A percentile compares a stretch with the other conserved stretches of the same genome.
Evolutionary conservation across 2,888 invertebrate genomes (phyloP).

Genomic region (Drosophila conformis): DNA sequence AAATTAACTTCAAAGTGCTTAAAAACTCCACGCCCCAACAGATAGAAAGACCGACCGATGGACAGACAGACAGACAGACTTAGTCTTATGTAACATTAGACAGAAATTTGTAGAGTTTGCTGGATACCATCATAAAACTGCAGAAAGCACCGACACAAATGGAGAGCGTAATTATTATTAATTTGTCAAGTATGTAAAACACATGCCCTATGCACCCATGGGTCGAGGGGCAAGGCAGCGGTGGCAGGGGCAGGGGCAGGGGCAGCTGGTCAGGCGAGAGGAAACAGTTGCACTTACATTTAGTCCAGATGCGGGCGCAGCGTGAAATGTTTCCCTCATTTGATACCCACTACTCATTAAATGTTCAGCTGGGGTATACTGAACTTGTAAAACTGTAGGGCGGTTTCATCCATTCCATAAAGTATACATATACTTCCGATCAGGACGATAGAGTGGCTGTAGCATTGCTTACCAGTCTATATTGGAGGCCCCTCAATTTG

Average conservation of each 20-base stretch:
- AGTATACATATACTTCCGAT: not conserved
- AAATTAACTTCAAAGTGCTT: conserved; percentile 49
- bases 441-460: rapidly evolving
- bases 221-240: conserved; percentile 14
- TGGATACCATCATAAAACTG: conserved; percentile 39
- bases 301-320: conserved; percentile 48
- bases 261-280: conserved; percentile 2
- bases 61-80: conserved; percentile 2
- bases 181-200: conserved; percentile 80
- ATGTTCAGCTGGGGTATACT: not conserved
- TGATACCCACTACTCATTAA: not conserved
- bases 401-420: not conserved
- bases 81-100: conserved; percentile 34
- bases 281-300: conserved; percentile 44
- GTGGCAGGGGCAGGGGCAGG: not conserved
- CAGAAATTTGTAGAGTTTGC: conserved; percentile 36
- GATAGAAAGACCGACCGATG: not conserved
- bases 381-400: too few relatives aligned
- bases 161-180: conserved; percentile 75
- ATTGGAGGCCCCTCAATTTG: not conserved
- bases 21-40: conserved; percentile 17
- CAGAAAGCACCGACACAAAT: conserved; percentile 33
- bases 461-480: not conserved
- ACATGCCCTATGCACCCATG: conserved; percentile 65
- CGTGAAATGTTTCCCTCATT: conserved; percentile 27